Evolutionary conservation across 2,888 invertebrate genomes (phyloP).

Genomic region (Idaea biselata): DNA sequence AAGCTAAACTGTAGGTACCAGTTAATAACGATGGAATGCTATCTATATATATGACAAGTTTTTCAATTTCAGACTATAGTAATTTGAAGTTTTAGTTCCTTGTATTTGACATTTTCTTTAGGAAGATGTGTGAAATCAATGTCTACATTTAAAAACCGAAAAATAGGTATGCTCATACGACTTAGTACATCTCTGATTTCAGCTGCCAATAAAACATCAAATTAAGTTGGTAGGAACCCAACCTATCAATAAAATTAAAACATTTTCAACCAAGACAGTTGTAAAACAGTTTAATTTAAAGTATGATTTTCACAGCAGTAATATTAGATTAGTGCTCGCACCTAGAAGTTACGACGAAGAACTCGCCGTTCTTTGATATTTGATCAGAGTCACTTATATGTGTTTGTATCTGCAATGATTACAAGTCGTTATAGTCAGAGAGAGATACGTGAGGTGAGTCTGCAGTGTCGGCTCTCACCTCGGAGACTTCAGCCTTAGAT

Average conservation of each 20-base stretch:
- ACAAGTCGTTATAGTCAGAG: slow-evolving; percentile 61
- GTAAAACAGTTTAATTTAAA: not conserved
- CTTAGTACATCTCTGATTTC: not conserved
- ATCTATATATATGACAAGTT: too few species aligned
- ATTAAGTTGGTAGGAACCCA: not conserved
- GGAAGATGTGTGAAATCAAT: too few species aligned
- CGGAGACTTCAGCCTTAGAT: slow-evolving; percentile 57
- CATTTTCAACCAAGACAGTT: too few species aligned
- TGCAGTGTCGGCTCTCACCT: slow-evolving; percentile 64
- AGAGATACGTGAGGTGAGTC: slow-evolving; percentile 71
- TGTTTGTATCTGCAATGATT: slow-evolving; percentile 49
- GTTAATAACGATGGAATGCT: too few species aligned
- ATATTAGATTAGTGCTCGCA: not conserved
- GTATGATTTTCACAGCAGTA: not conserved
- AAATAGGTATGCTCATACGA: not conserved
- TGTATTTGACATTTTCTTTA: too few species aligned
- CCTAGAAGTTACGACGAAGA: not conserved
- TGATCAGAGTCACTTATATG: not conserved
- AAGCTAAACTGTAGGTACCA: not conserved
- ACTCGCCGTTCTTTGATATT: not conserved
- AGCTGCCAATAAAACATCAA: not conserved
- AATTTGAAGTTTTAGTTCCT: too few species aligned
- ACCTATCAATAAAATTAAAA: not conserved
- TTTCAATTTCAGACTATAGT: too few species aligned
- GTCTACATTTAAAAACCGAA: too few species aligned